Percentiles rank a stretch among this genome's conserved stretches.
Evolutionary conservation across 2,888 invertebrate genomes (phyloP).

Genomic region (Nephrotoma flavescens): DNA sequence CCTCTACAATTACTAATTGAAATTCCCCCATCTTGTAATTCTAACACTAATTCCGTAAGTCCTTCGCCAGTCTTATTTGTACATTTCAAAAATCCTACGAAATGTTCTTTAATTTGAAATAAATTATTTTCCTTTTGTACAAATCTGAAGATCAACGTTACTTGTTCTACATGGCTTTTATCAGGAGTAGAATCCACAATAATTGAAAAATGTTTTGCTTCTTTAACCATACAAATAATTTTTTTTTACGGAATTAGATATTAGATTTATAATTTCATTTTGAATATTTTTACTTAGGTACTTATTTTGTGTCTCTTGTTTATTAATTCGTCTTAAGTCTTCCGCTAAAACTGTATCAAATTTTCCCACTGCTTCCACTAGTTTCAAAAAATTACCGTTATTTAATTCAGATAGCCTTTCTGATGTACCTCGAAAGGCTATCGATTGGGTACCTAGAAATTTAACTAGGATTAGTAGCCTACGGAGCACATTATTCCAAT

Average conservation of each 20-base stretch:
- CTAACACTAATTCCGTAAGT: background rate
- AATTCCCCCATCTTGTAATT: background rate
- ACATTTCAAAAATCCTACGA: background rate
- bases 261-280: background rate
- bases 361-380: background rate
- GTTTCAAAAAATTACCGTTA: too few relatives aligned
- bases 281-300: background rate
- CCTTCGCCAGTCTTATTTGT: background rate
- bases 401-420: too few relatives aligned
- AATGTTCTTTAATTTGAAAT: background rate
- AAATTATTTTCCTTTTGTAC: background rate
- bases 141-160: background rate
- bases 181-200: background rate
- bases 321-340: background rate
- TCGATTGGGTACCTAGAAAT: slow-evolving; percentile 6
- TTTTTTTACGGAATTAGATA: background rate
- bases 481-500: background rate
- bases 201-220: background rate
- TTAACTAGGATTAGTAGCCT: background rate
- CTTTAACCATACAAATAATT: background rate
- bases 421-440: background rate
- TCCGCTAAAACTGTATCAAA: background rate
- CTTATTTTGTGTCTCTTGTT: background rate
- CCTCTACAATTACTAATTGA: background rate
- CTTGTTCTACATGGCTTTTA: background rate